These are phyloP conservation scores for Lordiphosa clarofinis DNA, from an alignment of 1,140 invertebrate species.

Conservation along the genomic window DNA sequence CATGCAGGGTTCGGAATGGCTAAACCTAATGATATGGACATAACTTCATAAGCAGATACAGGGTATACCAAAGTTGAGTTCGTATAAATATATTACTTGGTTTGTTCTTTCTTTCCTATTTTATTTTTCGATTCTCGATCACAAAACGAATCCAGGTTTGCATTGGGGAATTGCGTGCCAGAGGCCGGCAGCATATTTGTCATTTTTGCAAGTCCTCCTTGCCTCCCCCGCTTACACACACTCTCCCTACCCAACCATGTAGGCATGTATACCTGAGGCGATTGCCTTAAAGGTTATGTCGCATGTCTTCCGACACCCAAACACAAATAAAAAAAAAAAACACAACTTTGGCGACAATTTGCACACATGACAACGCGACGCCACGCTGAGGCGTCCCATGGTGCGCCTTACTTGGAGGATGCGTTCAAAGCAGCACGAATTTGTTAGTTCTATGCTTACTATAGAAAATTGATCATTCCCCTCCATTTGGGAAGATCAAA, in stretches of 20 bases:
- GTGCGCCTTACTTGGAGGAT: too few species aligned
- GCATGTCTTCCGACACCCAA: slow-evolving; percentile 44
- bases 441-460: too few species aligned
- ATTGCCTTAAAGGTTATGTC: slow-evolving; percentile 71
- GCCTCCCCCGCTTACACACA: slow-evolving; percentile 11
- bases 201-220: slow-evolving; percentile 38
- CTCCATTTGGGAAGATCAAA: too few species aligned
- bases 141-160: neutral
- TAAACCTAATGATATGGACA: too few species aligned
- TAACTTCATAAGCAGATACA: too few species aligned
- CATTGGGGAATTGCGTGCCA: slow-evolving; percentile 37
- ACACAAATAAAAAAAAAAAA: slow-evolving; percentile 15
- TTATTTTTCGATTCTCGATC: slow-evolving; percentile 3
- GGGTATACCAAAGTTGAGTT: too few species aligned
- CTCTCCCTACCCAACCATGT: slow-evolving; percentile 7
- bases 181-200: slow-evolving; percentile 48
- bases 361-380: slow-evolving; percentile 1
- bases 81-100: too few species aligned
- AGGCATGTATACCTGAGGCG: neutral
- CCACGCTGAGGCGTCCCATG: too few species aligned
- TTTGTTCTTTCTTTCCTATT: slow-evolving; percentile 17
- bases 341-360: slow-evolving; percentile 10
- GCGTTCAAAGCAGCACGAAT: too few species aligned
- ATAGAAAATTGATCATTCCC: too few species aligned
- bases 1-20: too few species aligned